A percentile compares a stretch with the other conserved stretches of the same genome.
These are phyloP conservation scores for Gymnobelideus leadbeateri DNA, from an alignment of 2,113 vertebrate genomes.

Conservation along the genomic window DNA sequence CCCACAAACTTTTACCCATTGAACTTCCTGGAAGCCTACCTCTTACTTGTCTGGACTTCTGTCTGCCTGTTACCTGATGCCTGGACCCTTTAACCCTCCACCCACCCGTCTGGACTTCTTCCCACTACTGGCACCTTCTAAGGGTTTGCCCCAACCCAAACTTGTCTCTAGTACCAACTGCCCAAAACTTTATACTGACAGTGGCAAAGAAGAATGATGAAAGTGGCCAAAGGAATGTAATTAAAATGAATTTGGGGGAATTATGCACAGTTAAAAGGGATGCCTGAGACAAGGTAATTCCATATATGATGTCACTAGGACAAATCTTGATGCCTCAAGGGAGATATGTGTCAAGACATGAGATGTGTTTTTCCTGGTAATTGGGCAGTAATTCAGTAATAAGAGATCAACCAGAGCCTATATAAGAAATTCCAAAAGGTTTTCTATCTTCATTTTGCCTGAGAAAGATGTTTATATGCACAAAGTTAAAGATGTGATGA, in stretches of 20 bases:
- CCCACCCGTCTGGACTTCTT: neutral
- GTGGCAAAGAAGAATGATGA: neutral
- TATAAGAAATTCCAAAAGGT: conserved; percentile 1
- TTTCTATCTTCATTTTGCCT: conserved; percentile 12
- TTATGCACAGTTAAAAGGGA: conserved; percentile 36
- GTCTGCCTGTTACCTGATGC: neutral
- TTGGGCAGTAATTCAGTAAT: conserved; percentile 53
- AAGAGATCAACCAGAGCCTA: conserved; percentile 60
- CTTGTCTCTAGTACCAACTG: neutral
- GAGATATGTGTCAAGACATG: conserved; percentile 48
- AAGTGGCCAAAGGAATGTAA: conserved; percentile 2
- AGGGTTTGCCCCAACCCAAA: neutral
- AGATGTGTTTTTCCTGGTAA: conserved; percentile 45
- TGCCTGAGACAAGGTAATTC: conserved; percentile 12
- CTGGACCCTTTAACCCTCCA: neutral
- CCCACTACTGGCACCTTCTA: neutral
- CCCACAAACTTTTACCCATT: neutral
- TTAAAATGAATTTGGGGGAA: conserved; percentile 37
- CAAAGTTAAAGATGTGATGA: conserved; percentile 45
- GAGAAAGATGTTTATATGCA: conserved; percentile 1
- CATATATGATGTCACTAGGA: neutral
- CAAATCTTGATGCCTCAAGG: conserved; percentile 37
- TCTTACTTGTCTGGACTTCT: neutral
- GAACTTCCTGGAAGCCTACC: neutral
- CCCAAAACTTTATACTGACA: neutral